A percentile compares a stretch with the other conserved stretches of the same genome.
phyloP scores from a whole-genome alignment of 2,888 invertebrate species.

The Anticlea derivata region DNA sequence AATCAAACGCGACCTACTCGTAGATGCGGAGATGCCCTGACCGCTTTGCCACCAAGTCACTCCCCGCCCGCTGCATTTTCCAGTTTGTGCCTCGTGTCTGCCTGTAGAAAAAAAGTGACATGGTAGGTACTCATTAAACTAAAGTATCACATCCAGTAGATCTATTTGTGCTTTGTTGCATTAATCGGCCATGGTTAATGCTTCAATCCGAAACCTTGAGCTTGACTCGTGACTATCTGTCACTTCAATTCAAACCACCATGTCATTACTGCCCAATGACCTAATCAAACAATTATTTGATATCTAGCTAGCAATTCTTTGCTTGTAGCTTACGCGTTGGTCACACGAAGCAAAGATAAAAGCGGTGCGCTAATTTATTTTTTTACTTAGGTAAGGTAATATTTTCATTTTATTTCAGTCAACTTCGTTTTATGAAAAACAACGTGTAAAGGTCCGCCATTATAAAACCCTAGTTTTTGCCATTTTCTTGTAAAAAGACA shows the following conservation, averaged over 20 bases:
- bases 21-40: no score
- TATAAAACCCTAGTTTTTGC: slow-evolving; percentile 6
- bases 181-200: slow-evolving; percentile 58
- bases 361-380: no score
- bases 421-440: neutral
- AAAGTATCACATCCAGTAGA: slow-evolving; percentile 1
- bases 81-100: no score
- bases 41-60: no score
- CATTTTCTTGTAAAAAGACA: slow-evolving; percentile 23
- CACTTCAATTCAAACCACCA: slow-evolving; percentile 4
- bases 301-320: neutral
- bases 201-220: slow-evolving; percentile 62
- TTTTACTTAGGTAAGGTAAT: no score
- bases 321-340: no score
- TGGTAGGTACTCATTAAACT: no score
- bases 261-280: slow-evolving; percentile 5
- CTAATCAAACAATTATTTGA: slow-evolving; percentile 12
- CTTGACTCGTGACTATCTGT: slow-evolving; percentile 66
- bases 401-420: no score
- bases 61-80: no score
- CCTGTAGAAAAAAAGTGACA: no score
- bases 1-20: no score
- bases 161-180: slow-evolving; percentile 5
- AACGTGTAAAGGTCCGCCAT: neutral
- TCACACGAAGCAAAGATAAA: no score